Conservation (phyloP, 2,113 vertebrate species). For the Actinemys pallida region DNA sequence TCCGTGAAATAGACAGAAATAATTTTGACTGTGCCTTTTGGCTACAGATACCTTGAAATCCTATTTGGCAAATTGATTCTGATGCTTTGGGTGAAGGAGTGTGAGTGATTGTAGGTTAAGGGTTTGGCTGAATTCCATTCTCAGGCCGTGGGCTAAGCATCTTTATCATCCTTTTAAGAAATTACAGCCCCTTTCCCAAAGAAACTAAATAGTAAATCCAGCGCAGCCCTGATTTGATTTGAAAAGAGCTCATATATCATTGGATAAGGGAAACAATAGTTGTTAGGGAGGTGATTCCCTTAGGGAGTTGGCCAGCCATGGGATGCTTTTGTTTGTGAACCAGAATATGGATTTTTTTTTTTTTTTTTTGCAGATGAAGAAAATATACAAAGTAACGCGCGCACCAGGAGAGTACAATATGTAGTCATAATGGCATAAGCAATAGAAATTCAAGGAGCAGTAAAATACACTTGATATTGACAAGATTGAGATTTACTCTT, state of each 20-base stretch:
- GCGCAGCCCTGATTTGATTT: slow-evolving; percentile 17
- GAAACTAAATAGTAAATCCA: slow-evolving; percentile 25
- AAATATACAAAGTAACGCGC: slow-evolving; percentile 49
- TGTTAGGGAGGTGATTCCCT: slow-evolving; percentile 21
- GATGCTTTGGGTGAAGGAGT: slow-evolving; percentile 50
- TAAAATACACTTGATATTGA: slow-evolving; percentile 46
- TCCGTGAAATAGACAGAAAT: slow-evolving; percentile 51
- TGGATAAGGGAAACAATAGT: slow-evolving; percentile 37
- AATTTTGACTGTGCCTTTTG: slow-evolving; percentile 48
- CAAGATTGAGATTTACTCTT: slow-evolving; percentile 20
- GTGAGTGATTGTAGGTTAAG: slow-evolving; percentile 42
- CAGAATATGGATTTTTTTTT: slow-evolving; percentile 12
- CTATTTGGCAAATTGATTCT: slow-evolving; percentile 57
- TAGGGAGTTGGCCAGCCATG: neutral
- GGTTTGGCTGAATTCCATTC: slow-evolving; percentile 45
- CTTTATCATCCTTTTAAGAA: slow-evolving; percentile 31
- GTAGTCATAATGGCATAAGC: neutral
- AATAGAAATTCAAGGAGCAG: slow-evolving; percentile 43
- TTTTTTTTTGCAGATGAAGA: neutral
- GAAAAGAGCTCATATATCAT: slow-evolving; percentile 28
- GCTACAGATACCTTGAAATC: slow-evolving; percentile 53
- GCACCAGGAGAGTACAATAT: slow-evolving; percentile 27
- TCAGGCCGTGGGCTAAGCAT: slow-evolving; percentile 5
- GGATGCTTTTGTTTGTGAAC: neutral
- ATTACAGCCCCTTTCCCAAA: neutral